Percentiles rank a stretch among this genome's conserved stretches.
Evolutionary conservation across 2,797 vertebrate species (phyloP).

Genomic region (Clarias laeviceps): DNA sequence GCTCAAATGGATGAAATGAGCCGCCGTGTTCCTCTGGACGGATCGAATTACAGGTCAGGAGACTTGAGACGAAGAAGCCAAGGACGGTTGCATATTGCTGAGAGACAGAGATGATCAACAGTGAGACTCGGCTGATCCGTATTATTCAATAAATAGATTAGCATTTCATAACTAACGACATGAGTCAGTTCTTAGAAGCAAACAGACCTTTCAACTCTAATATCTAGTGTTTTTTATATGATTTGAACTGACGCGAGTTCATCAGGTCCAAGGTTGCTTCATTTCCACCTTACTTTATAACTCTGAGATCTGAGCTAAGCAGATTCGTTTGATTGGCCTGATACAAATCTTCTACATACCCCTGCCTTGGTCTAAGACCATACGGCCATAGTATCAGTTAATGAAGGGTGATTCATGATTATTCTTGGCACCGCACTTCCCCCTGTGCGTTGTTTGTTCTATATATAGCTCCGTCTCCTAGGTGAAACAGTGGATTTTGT

Average conservation of each 20-base stretch:
- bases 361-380: neutral
- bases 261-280: constrained; percentile 1
- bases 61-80: neutral
- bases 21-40: neutral
- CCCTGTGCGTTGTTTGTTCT: constrained; percentile 45
- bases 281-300: constrained; percentile 1
- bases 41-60: constrained; percentile 35
- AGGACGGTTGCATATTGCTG: neutral
- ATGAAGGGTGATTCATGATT: constrained; percentile 42
- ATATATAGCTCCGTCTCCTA: constrained; percentile 45
- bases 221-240: neutral
- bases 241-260: neutral
- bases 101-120: neutral
- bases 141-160: neutral
- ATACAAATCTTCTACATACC: neutral
- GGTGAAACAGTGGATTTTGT: constrained; percentile 31
- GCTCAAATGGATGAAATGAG: neutral
- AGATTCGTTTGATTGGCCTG: neutral
- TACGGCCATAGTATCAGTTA: neutral
- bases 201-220: neutral
- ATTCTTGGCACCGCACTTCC: constrained; percentile 37
- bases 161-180: neutral
- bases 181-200: neutral
- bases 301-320: neutral
- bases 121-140: neutral